phyloP scores from a whole-genome alignment of 2,888 invertebrate genomes.

The Synergus gifuensis region DNA sequence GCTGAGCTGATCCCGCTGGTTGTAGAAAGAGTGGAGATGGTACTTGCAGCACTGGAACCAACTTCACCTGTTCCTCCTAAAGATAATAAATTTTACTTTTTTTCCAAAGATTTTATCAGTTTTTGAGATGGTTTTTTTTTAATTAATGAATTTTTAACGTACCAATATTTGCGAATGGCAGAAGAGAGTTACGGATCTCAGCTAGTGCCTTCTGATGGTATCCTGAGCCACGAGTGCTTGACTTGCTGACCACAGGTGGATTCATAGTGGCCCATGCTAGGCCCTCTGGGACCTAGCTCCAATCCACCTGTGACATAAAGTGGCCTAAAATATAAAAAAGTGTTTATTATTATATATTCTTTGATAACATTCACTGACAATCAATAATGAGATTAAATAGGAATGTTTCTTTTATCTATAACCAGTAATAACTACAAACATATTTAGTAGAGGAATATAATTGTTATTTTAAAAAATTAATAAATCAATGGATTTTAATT shows the following conservation, averaged over 20 bases:
- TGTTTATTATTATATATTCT: not conserved
- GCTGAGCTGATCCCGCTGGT: slow-evolving; percentile 82
- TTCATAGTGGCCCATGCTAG: slow-evolving; percentile 80
- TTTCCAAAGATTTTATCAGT: not conserved
- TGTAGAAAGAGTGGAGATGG: slow-evolving; percentile 83
- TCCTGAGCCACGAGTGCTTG: slow-evolving; percentile 87
- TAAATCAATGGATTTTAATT: not conserved
- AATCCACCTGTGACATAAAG: slow-evolving; percentile 73
- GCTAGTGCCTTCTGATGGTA: slow-evolving; percentile 93
- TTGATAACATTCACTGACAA: too few relatives aligned
- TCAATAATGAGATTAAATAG: too few relatives aligned
- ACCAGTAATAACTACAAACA: too few relatives aligned
- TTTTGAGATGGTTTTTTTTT: not conserved
- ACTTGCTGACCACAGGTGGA: slow-evolving; percentile 79
- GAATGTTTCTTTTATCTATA: too few relatives aligned
- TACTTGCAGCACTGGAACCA: slow-evolving; percentile 87
- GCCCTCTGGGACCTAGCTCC: slow-evolving; percentile 77
- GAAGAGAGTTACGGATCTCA: slow-evolving; percentile 90
- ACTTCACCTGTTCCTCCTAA: slow-evolving; percentile 80
- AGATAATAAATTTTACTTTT: not conserved
- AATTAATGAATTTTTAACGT: not conserved
- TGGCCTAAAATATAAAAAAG: slow-evolving; percentile 55
- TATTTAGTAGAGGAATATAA: too few relatives aligned
- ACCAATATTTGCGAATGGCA: slow-evolving; percentile 87
- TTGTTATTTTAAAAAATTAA: not conserved